Conservation (phyloP, 2,888 invertebrate species). For the Hecatera dysodea region DNA sequence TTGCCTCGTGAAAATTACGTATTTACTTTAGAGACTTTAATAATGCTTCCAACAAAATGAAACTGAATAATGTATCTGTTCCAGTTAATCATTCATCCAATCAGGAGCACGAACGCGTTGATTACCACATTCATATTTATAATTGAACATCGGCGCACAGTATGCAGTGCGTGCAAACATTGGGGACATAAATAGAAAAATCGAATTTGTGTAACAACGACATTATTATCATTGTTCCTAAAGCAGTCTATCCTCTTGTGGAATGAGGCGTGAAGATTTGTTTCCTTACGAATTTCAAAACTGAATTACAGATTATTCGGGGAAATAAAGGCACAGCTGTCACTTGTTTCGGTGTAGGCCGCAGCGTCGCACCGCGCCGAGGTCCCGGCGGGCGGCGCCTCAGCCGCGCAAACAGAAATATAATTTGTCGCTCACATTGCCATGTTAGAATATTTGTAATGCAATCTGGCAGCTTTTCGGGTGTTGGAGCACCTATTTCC, state of each 20-base stretch:
- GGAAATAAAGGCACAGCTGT: slow-evolving; percentile 71
- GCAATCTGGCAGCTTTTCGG: slow-evolving; percentile 44
- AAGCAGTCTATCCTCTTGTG: slow-evolving; percentile 44
- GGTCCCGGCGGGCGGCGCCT: slow-evolving; percentile 65
- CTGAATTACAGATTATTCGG: slow-evolving; percentile 72
- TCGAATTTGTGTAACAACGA: slow-evolving; percentile 30
- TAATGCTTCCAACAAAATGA: neutral
- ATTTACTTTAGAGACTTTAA: slow-evolving; percentile 6
- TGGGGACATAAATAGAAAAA: slow-evolving; percentile 23
- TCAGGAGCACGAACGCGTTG: slow-evolving; percentile 7
- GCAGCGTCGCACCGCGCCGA: slow-evolving; percentile 40
- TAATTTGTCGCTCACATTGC: slow-evolving; percentile 77
- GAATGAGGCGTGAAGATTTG: slow-evolving; percentile 58
- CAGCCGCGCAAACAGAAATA: slow-evolving; percentile 67
- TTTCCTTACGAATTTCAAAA: slow-evolving; percentile 69
- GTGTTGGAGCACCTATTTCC: neutral
- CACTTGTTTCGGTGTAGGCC: slow-evolving; percentile 64
- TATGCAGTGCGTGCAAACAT: slow-evolving; percentile 9
- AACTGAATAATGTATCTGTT: slow-evolving; percentile 4
- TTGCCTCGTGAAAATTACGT: slow-evolving; percentile 28
- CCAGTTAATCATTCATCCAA: neutral
- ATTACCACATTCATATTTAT: slow-evolving; percentile 35
- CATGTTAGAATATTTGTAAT: slow-evolving; percentile 72
- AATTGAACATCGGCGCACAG: slow-evolving; percentile 13
- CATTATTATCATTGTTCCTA: slow-evolving; percentile 46